Percentiles rank a stretch among this genome's conserved stretches.
Evolutionary conservation across 2,888 invertebrate species (phyloP).

Genomic region (Bruchidius siliquastri): DNA sequence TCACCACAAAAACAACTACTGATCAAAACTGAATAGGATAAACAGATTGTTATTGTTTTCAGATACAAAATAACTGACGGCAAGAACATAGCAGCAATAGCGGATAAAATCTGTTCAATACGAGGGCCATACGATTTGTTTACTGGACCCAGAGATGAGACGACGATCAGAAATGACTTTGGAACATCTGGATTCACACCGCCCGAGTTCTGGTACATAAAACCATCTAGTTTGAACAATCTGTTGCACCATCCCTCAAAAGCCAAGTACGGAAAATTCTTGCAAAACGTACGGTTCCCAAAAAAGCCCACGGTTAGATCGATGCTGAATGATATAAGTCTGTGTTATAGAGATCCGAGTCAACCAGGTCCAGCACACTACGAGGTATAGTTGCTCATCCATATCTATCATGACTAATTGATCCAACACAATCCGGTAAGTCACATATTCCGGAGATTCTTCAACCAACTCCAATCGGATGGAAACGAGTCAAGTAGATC

Average conservation of each 20-base stretch:
- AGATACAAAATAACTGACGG: conserved; percentile 7
- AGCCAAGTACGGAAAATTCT: conserved; percentile 35
- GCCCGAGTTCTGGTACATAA: conserved; percentile 36
- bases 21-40: too few relatives aligned
- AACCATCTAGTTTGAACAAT: conserved; percentile 34
- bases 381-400: conserved; percentile 9
- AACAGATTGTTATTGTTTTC: too few relatives aligned
- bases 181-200: conserved; percentile 31
- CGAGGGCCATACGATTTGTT: conserved; percentile 44
- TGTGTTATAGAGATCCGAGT: conserved; percentile 48
- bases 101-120: conserved; percentile 30
- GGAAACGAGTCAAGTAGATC: too few relatives aligned
- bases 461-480: too few relatives aligned
- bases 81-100: conserved; percentile 10
- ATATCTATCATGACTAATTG: too few relatives aligned
- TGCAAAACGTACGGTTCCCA: conserved; percentile 37
- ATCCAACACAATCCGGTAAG: too few relatives aligned
- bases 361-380: conserved; percentile 55
- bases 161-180: conserved; percentile 54
- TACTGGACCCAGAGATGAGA: conserved; percentile 51
- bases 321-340: conserved; percentile 50
- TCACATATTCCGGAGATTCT: too few relatives aligned
- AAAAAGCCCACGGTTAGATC: conserved; percentile 47
- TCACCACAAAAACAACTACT: too few relatives aligned
- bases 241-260: conserved; percentile 33